phyloP scores from a whole-genome alignment of 2,797 vertebrate species.

The Gadopsis marmoratus region DNA sequence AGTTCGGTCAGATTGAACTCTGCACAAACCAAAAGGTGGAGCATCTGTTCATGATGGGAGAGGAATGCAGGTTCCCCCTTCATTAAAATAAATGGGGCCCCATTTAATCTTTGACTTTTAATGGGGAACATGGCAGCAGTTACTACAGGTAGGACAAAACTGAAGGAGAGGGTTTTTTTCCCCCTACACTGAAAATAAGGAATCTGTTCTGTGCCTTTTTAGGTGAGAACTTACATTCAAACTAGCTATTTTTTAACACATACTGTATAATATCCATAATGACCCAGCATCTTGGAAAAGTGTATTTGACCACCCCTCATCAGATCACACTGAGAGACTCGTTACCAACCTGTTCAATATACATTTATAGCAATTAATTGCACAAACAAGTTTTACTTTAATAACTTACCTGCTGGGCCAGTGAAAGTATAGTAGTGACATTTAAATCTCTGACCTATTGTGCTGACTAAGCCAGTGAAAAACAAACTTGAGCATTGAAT shows the following conservation, averaged over 20 bases:
- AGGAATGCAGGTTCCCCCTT: not conserved
- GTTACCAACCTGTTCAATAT: not conserved
- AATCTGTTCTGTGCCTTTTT: not conserved
- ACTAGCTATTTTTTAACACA: not conserved
- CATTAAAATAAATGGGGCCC: not conserved
- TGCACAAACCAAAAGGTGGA: not conserved
- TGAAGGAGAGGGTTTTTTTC: too few relatives aligned
- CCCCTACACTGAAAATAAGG: not conserved
- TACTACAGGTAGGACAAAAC: not conserved
- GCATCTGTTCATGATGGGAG: not conserved
- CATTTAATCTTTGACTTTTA: not conserved
- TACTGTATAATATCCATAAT: not conserved
- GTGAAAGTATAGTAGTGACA: slow-evolving; percentile 17
- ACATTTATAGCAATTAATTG: slow-evolving; percentile 20
- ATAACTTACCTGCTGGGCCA: not conserved
- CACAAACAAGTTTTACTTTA: slow-evolving; percentile 5
- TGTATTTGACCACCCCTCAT: slow-evolving; percentile 12
- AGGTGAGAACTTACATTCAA: not conserved
- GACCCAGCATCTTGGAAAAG: not conserved
- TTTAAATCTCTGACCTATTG: slow-evolving; percentile 33
- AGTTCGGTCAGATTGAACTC: not conserved
- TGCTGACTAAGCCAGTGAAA: slow-evolving; percentile 17
- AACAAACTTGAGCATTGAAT: slow-evolving; percentile 29
- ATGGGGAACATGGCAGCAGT: not conserved
- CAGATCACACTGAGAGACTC: not conserved